These are phyloP conservation scores for Podarcis muralis DNA, from an alignment of 2,113 vertebrate genomes.

Conservation along the genomic window DNA sequence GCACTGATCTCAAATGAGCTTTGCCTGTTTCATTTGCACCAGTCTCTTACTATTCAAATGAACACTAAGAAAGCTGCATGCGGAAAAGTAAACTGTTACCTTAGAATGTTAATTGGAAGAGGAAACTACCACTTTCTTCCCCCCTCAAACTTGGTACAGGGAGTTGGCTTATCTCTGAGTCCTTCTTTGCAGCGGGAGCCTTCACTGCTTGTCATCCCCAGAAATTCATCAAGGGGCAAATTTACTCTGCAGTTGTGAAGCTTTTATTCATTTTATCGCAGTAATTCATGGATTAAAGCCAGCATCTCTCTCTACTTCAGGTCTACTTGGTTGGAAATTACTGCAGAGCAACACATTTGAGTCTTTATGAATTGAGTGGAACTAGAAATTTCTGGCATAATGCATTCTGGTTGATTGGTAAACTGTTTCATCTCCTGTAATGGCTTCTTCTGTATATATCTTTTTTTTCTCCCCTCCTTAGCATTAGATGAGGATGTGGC, in stretches of 20 bases:
- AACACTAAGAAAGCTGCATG: not conserved
- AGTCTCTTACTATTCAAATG: not conserved
- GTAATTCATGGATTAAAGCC: not conserved
- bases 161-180: not conserved
- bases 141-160: not conserved
- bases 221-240: not conserved
- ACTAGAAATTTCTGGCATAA: not conserved
- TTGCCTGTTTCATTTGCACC: not conserved
- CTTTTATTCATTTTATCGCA: constrained; percentile 2
- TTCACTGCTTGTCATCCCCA: not conserved
- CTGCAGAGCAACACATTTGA: not conserved
- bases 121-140: not conserved
- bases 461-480: constrained; percentile 59
- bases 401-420: not conserved
- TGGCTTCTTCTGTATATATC: not conserved
- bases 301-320: not conserved
- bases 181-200: not conserved
- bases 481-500: constrained; percentile 80
- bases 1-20: not conserved
- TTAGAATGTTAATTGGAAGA: not conserved
- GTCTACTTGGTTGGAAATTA: not conserved
- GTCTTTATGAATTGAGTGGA: not conserved
- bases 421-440: not conserved
- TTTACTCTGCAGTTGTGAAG: constrained; percentile 4
- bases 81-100: not conserved